Percentiles rank a stretch among this genome's conserved stretches.
phyloP scores from a whole-genome alignment of 2,888 invertebrate species.

The Epistrophe eligans region DNA sequence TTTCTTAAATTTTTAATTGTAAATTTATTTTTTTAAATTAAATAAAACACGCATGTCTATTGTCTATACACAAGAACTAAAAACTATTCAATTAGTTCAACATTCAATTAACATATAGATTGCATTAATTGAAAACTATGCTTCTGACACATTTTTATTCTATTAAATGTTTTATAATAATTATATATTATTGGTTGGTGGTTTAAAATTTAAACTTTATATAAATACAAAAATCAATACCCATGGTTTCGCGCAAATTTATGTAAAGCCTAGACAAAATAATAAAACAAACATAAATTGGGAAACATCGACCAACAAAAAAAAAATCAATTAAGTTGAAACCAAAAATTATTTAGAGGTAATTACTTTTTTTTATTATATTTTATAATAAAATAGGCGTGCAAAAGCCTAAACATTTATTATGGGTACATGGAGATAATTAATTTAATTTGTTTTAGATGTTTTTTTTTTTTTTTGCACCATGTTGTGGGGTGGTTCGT shows the following conservation, averaged over 20 bases:
- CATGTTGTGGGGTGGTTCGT: background rate
- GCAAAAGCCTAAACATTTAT: background rate
- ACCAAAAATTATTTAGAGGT: slow-evolving; percentile 13
- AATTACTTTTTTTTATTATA: background rate
- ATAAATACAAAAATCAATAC: slow-evolving; percentile 6
- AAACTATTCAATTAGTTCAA: background rate
- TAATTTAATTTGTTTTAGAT: slow-evolving; percentile 9
- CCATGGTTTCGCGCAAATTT: background rate
- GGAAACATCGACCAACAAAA: background rate
- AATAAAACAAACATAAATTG: background rate
- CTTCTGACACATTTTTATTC: slow-evolving; percentile 19
- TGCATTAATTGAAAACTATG: slow-evolving; percentile 23
- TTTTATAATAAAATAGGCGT: background rate
- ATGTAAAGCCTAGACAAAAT: background rate
- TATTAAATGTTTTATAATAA: slow-evolving; percentile 11
- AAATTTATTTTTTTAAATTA: background rate
- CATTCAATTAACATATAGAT: background rate
- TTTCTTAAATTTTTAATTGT: background rate
- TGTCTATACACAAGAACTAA: background rate
- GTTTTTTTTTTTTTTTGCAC: background rate
- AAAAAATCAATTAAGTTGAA: slow-evolving; percentile 26
- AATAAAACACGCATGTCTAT: background rate
- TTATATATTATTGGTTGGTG: background rate
- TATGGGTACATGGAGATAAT: background rate
- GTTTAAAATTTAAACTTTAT: background rate